Conservation (phyloP, 2,113 vertebrate species). For the Stictonetta naevosa region DNA sequence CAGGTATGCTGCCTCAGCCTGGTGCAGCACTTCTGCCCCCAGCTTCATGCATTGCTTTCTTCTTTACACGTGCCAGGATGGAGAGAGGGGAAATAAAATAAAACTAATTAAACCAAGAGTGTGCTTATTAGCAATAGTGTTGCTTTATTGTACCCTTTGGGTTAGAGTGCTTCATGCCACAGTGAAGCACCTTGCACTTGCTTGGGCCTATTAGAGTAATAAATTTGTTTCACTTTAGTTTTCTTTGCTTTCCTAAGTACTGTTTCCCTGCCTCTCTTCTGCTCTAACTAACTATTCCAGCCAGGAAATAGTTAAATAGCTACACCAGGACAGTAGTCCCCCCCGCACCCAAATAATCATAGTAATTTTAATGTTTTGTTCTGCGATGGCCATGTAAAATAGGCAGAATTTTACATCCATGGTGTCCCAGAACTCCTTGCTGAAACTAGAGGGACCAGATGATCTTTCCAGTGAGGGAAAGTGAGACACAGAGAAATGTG, state of each 20-base stretch:
- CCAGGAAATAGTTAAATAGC: background rate
- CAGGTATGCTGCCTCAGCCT: conserved; percentile 90
- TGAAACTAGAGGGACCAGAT: background rate
- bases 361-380: background rate
- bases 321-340: background rate
- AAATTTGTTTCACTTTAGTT: background rate
- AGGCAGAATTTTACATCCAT: background rate
- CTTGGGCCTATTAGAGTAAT: background rate
- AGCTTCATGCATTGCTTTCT: conserved; percentile 33
- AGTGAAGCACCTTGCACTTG: background rate
- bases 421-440: background rate
- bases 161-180: background rate
- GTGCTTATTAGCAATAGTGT: background rate
- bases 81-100: background rate
- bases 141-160: conserved; percentile 1
- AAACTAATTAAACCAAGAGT: background rate
- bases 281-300: background rate
- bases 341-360: background rate
- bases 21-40: conserved; percentile 58
- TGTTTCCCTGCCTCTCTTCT: background rate
- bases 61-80: conserved; percentile 26
- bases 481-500: background rate
- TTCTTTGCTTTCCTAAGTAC: background rate
- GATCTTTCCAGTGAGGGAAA: background rate
- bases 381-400: background rate